Evolutionary conservation across 2,797 vertebrate species (phyloP), one percentile per base, ranked within the genome.

Genomic region (Spizella passerina): DNA sequence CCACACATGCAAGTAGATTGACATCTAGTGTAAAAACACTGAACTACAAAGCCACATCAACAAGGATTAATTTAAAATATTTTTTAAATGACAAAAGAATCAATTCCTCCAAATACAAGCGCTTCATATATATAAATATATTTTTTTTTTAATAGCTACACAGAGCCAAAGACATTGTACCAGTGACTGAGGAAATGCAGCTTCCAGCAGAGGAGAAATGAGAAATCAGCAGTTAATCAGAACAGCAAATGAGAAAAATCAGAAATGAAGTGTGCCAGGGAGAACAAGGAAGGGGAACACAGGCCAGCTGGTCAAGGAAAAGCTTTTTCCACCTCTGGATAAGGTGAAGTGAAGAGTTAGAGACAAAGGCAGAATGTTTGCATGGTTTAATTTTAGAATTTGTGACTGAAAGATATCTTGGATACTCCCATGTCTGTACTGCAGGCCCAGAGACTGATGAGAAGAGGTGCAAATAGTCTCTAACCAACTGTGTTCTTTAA

Each of bases 1-100:
- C 53, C 59, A 85, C 69, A 47, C 21, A 81, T 27, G 95, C 94
- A 96, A 76, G 90, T 36, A 96, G 93, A 96, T 93, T 90, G 97
- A 97, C 97, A 97, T 86, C 97, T 98, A 98, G 97, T 95, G 97
- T 88, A 49, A 81, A 86, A 96, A 92, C 15, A 66, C 13, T 88
- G 96, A 97, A 97, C 83, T 96, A 88, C 96, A 96, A n/a, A 69
- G 60, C 34, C 46, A 22, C 13, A 17, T 39, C 44, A 77, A 44
- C 34, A 19, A 53, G 2, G 39, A 57, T 14, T 7, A 15, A 52
- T 26, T 43, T 14, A 16, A 75, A 24, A 20, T 6, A 8, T 9
- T 18, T 39, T 82, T 57, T 52, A 3, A 36, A 92, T 27, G 1
- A 57, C 43, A 83, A 59, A 12, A 81, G 2, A 72, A 53, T 29